Evolutionary conservation across 2,113 vertebrate genomes (phyloP), one percentile per base, ranked within the genome.

Genomic region (Conger conger): DNA sequence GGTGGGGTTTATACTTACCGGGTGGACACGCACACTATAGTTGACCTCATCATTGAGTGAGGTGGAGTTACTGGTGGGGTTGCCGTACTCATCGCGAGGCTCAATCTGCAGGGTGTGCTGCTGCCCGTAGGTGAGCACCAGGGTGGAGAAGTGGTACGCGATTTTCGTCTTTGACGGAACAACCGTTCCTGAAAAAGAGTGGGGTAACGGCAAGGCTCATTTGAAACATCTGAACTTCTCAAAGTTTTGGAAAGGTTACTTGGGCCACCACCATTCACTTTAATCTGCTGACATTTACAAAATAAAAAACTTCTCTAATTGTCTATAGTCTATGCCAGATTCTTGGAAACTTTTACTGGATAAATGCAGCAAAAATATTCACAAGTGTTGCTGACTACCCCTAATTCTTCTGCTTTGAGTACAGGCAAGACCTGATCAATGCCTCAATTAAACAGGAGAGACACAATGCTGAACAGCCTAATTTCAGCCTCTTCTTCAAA

Each of bases 161-260:
- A 99, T 99, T 95, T 99, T 98, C 86, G 98, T 99, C 94, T 99
- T 99, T 80, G 97, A 97, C 86, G 98, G 98, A 92, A 98, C 97
- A 85, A 99, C 97, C 88, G 95, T 96, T 87, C 98, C 98, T 99
- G 92, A 88, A 92, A 90, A 15, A 89, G 84, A 94, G 0, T 88
- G 27, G 88, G 86, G 6, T 11, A 82, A 0, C 76, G 9, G 35
- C 27, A 18, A 23, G 17, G 54, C 27, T 82, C 3, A 9, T 7
- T 16, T 17, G 20, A 18, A 73, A 42, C 37, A 5, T 36, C 38
- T 57, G 27, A 73, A 73, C 9, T 73, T 33, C 23, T 27, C 4
- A 11, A 33, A 73, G 68, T 3, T 33, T 73, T 11, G 13, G n/a
- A 73, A 33, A 73, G n/a, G 27, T 73, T 11, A 73, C n/a, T 2